phyloP scores from a whole-genome alignment of 2,113 vertebrate species.

The Lepidothrix coronata region DNA sequence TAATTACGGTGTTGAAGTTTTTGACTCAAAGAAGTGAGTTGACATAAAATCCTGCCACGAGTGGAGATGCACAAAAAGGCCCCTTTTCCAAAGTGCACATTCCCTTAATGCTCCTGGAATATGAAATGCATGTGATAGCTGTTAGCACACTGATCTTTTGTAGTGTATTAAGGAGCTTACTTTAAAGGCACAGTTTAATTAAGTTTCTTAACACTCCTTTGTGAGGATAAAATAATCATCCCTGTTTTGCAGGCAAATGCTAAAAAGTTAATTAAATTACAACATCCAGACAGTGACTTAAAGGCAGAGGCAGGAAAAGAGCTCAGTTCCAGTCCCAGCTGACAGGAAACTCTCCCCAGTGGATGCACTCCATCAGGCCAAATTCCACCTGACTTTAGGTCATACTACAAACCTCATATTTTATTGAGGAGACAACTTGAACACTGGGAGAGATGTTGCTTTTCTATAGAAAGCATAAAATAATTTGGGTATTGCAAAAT shows the following conservation, averaged over 20 bases:
- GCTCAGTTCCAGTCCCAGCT: not conserved
- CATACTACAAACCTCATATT: not conserved
- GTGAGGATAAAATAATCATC: constrained; percentile 25
- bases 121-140: not conserved
- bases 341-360: not conserved
- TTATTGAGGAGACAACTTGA: not conserved
- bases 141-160: not conserved
- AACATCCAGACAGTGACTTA: not conserved
- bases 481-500: not conserved
- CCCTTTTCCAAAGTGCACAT: not conserved
- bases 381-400: not conserved
- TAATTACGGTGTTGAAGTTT: not conserved
- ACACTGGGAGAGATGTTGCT: not conserved
- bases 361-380: not conserved
- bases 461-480: not conserved
- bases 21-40: not conserved
- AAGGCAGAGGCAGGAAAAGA: not conserved
- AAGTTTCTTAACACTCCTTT: not conserved
- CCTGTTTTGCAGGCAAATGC: constrained; percentile 3
- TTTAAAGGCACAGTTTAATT: constrained; percentile 36
- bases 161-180: not conserved
- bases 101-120: not conserved
- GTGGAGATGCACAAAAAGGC: not conserved
- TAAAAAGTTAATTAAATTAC: constrained; percentile 32
- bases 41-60: not conserved